A percentile compares a stretch with the other conserved stretches of the same genome.
phyloP scores from a whole-genome alignment of 2,113 vertebrate genomes.

The Ondatra zibethicus region DNA sequence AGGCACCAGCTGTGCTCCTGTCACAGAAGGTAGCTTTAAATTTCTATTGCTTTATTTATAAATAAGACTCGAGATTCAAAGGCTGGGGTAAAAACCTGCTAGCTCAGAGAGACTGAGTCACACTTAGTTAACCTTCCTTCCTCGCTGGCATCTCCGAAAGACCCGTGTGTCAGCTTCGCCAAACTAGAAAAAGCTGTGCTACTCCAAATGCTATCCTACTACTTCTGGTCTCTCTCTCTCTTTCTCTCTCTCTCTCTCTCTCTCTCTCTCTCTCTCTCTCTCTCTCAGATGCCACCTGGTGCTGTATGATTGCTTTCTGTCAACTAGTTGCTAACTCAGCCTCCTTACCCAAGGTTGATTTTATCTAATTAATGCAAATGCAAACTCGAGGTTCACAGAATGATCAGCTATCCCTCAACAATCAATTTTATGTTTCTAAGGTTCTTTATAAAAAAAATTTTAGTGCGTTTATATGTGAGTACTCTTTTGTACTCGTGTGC shows the following conservation, averaged over 20 bases:
- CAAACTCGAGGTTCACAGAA: too few relatives aligned
- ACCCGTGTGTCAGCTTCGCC: accelerated
- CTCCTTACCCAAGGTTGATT: too few relatives aligned
- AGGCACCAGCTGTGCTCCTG: background rate
- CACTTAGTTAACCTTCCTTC: background rate
- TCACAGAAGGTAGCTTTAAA: background rate
- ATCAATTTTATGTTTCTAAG: background rate
- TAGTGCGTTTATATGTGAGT: too few relatives aligned
- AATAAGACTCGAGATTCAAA: background rate
- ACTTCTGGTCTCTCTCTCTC: background rate
- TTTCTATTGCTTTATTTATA: background rate
- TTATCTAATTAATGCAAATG: too few relatives aligned
- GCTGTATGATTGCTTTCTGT: too few relatives aligned
- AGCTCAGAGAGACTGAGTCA: background rate
- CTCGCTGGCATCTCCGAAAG: background rate
- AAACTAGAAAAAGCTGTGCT: background rate
- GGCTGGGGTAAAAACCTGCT: background rate
- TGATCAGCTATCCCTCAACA: too few relatives aligned
- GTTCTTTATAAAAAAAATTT: background rate
- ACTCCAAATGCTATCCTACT: background rate
- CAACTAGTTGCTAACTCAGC: too few relatives aligned
- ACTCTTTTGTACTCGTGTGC: background rate
- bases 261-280: background rate
- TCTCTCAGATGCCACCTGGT: background rate
- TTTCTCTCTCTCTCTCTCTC: background rate